Evolutionary conservation across 2,113 vertebrate species (phyloP).

Genomic region (Salvator merianae): DNA sequence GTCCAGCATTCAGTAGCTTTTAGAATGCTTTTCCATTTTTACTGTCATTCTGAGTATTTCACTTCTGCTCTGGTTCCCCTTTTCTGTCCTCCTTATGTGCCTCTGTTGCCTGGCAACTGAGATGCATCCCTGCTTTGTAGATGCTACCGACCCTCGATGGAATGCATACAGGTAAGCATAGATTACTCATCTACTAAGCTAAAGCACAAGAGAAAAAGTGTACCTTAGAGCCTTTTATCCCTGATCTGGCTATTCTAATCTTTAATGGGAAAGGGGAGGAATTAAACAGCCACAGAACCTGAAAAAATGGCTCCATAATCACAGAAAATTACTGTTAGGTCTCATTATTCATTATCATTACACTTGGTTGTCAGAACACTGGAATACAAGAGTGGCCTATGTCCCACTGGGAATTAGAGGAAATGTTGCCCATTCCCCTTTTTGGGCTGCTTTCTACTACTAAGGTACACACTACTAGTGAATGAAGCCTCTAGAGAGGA

Average conservation of each 20-base stretch:
- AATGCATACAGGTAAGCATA: background rate
- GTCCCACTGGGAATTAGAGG: background rate
- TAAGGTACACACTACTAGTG: background rate
- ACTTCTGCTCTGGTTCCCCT: background rate
- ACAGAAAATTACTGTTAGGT: background rate
- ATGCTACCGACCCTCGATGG: background rate
- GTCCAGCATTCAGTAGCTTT: no score
- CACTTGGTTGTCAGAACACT: background rate
- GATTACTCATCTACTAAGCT: background rate
- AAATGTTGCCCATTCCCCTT: background rate
- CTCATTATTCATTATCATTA: background rate
- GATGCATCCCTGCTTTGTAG: background rate
- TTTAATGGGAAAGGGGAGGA: background rate
- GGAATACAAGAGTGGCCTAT: background rate
- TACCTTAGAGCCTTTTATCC: background rate
- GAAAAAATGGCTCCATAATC: background rate
- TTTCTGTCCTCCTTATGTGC: background rate
- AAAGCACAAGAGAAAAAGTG: background rate
- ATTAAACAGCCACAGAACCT: background rate
- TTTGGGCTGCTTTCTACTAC: background rate
- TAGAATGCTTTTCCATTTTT: background rate
- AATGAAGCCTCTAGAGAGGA: background rate
- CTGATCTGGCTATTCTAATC: background rate
- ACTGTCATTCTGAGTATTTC: background rate
- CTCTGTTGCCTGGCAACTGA: conserved; percentile 21